Evolutionary conservation across 2,797 vertebrate species (phyloP).

Genomic region (Melanotaenia trifasciata): DNA sequence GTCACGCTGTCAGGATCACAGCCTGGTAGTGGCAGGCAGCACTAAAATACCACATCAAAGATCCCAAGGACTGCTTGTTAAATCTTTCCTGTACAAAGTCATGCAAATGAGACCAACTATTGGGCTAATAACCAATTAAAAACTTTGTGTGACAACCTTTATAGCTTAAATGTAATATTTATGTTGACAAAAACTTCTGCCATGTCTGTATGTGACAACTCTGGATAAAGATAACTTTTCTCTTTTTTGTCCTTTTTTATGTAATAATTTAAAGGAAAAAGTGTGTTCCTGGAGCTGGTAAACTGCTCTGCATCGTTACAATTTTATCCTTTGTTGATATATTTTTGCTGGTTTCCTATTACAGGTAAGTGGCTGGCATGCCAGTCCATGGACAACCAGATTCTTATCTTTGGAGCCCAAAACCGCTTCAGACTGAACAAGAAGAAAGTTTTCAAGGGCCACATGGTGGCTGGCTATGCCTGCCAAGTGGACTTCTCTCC

Average conservation of each 20-base stretch:
- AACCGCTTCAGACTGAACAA: conserved; percentile 99
- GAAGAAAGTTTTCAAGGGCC: conserved; percentile 99
- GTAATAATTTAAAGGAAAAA: background rate
- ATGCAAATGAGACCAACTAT: conserved; percentile 34
- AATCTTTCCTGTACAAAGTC: conserved; percentile 21
- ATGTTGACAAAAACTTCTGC: background rate
- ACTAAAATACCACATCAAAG: conserved; percentile 13
- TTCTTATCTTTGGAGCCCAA: conserved; percentile 98
- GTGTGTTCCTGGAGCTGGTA: background rate
- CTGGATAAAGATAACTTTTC: background rate
- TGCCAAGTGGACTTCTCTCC: conserved; percentile 99
- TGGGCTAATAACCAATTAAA: conserved; percentile 11
- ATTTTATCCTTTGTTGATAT: conserved; percentile 4
- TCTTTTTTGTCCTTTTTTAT: background rate
- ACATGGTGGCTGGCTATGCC: conserved; percentile 98
- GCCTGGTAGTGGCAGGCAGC: conserved; percentile 5
- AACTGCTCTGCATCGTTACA: background rate
- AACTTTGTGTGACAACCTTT: conserved; percentile 18
- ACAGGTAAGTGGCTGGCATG: conserved; percentile 98
- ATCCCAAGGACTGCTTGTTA: conserved; percentile 16
- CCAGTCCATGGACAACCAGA: conserved; percentile 99
- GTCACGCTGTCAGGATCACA: conserved; percentile 12
- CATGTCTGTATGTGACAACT: background rate
- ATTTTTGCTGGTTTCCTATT: conserved; percentile 21
- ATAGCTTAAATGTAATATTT: background rate